These are phyloP conservation scores for Eucriotettix oculatus DNA, from an alignment of 2,888 invertebrate species.

Conservation along the genomic window DNA sequence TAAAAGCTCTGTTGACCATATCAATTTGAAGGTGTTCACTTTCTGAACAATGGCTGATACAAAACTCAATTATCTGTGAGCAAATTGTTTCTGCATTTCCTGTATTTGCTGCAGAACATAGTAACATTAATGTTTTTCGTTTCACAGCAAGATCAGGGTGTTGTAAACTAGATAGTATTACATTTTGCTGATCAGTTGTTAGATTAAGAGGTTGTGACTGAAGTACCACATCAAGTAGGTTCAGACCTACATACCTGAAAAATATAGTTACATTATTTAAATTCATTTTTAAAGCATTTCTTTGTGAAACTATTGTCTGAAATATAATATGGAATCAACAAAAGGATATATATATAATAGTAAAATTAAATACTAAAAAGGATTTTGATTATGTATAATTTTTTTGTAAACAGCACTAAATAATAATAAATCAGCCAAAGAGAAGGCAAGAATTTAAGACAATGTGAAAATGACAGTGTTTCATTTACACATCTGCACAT, in stretches of 20 bases:
- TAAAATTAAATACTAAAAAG: too few species aligned
- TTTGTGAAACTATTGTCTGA: too few species aligned
- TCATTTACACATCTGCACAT: too few species aligned
- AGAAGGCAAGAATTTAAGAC: too few species aligned
- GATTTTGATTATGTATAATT: too few species aligned
- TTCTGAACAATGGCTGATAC: not conserved
- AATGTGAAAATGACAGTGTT: too few species aligned
- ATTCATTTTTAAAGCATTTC: too few species aligned
- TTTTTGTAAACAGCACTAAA: too few species aligned
- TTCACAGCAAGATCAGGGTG: conserved; percentile 9
- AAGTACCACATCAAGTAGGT: conserved; percentile 5
- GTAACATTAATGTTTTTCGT: conserved; percentile 4
- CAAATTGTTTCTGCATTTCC: conserved; percentile 7
- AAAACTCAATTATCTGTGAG: conserved; percentile 6
- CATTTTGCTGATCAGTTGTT: conserved; percentile 6
- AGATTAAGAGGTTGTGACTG: conserved; percentile 1
- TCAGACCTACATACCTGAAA: conserved; percentile 9
- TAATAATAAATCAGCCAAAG: too few species aligned
- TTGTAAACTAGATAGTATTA: conserved; percentile 4
- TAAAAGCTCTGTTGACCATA: conserved; percentile 1
- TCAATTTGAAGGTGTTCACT: conserved; percentile 3
- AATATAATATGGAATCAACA: too few species aligned
- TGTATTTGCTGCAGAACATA: conserved; percentile 7
- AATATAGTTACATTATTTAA: too few species aligned
- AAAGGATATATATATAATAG: too few species aligned